Base-by-base conservation (phyloP, 1,140 invertebrate species). In the Aphelinus atriplicis region DNA sequence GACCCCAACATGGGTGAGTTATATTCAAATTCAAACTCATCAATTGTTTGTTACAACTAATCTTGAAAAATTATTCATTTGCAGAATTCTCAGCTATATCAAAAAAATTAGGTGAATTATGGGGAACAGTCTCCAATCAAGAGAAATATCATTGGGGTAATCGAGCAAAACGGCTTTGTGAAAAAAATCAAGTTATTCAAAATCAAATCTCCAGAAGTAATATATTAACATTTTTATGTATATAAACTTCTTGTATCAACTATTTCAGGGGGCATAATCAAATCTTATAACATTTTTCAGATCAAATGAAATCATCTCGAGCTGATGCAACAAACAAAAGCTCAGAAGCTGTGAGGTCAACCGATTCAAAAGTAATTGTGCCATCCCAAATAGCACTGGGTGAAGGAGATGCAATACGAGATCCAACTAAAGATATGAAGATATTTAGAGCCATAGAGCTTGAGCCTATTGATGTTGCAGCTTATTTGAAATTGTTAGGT, bases 401-500 rank as follows among this genome's bases (percentile, higher is more conserved):
- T 75, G 79, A 78, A 62, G 87, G 84, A 80, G 87, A 87, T 73
- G 65, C 84, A 58, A 79, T 79, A 4, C 85, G 84, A 71, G 85
- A 87, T 43, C 81, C 85, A 1, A 73, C 82, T 5, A 83, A 84
- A 56, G 83, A 85, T 10, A 80, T 88, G 57, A 87, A 79, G 72
- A 83, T 90, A 71, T 91, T 90, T 78, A 93, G 95, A 88, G 91
- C 92, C 6, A 91, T 92, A 56, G 94, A 93, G 61, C 95, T 94
- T 9, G 92, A 94, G 55, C 94, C 96, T 0, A 92, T 97, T 2
- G 96, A 98, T 87, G 94, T 97, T 43, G 96, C 96, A 2, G 96
- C 97, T 0, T 96, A 98, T 88, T 89, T 99, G 1, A 95, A 96
- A 75, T 90, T 98, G 51, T 89, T 99, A 1, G 97, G 97, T 1